phyloP scores from a whole-genome alignment of 2,797 vertebrate species.

The Staurois parvus region DNA sequence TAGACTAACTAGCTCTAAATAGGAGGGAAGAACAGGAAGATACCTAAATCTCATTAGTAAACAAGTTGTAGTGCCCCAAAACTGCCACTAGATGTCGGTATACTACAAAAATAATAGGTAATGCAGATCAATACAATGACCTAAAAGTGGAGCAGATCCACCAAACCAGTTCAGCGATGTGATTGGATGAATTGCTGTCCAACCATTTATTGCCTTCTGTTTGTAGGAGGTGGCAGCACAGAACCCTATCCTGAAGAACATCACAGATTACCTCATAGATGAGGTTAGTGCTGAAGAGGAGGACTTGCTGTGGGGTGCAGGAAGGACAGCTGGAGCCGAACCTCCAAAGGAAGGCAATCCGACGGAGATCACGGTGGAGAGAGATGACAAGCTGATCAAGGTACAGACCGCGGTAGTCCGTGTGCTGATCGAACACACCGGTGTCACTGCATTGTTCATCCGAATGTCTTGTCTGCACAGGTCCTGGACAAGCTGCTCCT shows the following conservation, averaged over 20 bases:
- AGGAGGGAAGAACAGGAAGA: too few relatives aligned
- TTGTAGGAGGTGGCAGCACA: conserved; percentile 79
- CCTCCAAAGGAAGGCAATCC: conserved; percentile 87
- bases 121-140: too few relatives aligned
- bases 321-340: conserved; percentile 80
- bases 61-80: too few relatives aligned
- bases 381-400: conserved; percentile 91
- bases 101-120: too few relatives aligned
- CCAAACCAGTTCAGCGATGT: neutral
- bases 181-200: neutral
- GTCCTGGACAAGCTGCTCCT: conserved; percentile 90
- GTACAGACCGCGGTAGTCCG: conserved; percentile 64
- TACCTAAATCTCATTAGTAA: too few relatives aligned
- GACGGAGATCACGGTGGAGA: conserved; percentile 86
- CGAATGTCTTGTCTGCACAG: conserved; percentile 66
- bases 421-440: too few relatives aligned
- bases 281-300: conserved; percentile 94
- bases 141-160: too few relatives aligned
- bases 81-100: too few relatives aligned
- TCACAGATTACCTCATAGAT: conserved; percentile 94
- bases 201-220: neutral
- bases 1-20: too few relatives aligned
- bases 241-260: conserved; percentile 93
- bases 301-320: conserved; percentile 87
- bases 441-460: too few relatives aligned